phyloP scores from a whole-genome alignment of 2,888 invertebrate genomes.

The Dasysyrphus albostriatus region DNA sequence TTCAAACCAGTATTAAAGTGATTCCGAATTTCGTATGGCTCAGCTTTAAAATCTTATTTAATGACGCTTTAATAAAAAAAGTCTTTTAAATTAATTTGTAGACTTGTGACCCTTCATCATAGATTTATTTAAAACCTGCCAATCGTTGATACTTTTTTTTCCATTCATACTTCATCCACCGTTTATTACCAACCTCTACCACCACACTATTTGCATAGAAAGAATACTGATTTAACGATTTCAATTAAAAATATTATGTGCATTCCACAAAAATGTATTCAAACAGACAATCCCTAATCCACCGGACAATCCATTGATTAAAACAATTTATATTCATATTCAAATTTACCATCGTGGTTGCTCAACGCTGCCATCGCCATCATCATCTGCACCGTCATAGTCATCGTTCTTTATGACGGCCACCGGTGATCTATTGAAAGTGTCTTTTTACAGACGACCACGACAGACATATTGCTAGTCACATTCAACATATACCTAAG shows the following conservation, averaged over 20 bases:
- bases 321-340: conserved; percentile 56
- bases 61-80: too few relatives aligned
- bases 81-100: too few relatives aligned
- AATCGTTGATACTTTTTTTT: too few relatives aligned
- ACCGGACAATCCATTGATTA: conserved; percentile 28
- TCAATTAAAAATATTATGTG: conserved; percentile 20
- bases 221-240: conserved; percentile 29
- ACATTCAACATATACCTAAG: conserved; percentile 41
- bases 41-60: too few relatives aligned
- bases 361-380: not conserved
- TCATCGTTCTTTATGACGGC: conserved; percentile 26
- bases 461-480: conserved; percentile 15
- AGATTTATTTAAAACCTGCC: too few relatives aligned
- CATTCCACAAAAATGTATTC: conserved; percentile 19
- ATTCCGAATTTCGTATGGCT: too few relatives aligned
- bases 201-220: not conserved
- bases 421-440: conserved; percentile 34
- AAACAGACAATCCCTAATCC: conserved; percentile 23
- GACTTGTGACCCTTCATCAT: too few relatives aligned
- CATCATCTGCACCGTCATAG: not conserved
- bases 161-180: too few relatives aligned
- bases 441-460: conserved; percentile 33
- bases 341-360: conserved; percentile 12
- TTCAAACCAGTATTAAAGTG: too few relatives aligned
- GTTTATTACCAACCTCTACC: too few relatives aligned